Evolutionary conservation across 2,113 vertebrate genomes (phyloP).

Genomic region (Phrynocephalus versicolor): DNA sequence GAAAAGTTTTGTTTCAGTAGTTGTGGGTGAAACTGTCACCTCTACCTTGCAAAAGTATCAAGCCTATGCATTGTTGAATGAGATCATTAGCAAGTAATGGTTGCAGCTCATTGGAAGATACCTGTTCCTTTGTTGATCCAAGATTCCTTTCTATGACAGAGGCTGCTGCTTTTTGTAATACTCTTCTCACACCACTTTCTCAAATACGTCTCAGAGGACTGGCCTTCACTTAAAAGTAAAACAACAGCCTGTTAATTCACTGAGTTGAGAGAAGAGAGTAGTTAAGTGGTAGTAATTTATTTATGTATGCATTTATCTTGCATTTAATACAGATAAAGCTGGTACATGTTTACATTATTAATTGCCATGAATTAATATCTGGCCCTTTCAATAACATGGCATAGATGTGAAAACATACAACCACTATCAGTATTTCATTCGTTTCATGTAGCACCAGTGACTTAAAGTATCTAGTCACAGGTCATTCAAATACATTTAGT

Average conservation of each 20-base stretch:
- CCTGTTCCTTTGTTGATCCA: not conserved
- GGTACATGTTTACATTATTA: not conserved
- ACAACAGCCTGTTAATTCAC: not conserved
- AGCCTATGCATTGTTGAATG: too few relatives aligned
- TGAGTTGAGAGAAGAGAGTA: not conserved
- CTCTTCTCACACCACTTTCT: not conserved
- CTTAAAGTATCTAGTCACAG: not conserved
- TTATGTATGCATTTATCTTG: too few relatives aligned
- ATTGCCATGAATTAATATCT: slow-evolving; percentile 1
- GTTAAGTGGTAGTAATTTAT: not conserved
- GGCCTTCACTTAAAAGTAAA: slow-evolving; percentile 4
- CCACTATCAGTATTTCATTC: not conserved
- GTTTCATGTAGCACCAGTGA: not conserved
- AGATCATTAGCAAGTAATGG: too few relatives aligned
- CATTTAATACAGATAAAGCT: not conserved
- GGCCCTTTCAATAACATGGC: not conserved
- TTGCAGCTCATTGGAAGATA: not conserved
- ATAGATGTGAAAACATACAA: slow-evolving; percentile 6
- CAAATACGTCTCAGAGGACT: not conserved
- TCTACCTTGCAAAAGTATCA: too few relatives aligned
- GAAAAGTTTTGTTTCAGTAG: too few relatives aligned
- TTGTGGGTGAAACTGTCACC: too few relatives aligned
- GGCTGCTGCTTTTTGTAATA: not conserved
- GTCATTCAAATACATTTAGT: not conserved
- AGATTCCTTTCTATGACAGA: not conserved